Base-by-base conservation (phyloP, 2,797 vertebrate genomes). In the Erethizon dorsatum region DNA sequence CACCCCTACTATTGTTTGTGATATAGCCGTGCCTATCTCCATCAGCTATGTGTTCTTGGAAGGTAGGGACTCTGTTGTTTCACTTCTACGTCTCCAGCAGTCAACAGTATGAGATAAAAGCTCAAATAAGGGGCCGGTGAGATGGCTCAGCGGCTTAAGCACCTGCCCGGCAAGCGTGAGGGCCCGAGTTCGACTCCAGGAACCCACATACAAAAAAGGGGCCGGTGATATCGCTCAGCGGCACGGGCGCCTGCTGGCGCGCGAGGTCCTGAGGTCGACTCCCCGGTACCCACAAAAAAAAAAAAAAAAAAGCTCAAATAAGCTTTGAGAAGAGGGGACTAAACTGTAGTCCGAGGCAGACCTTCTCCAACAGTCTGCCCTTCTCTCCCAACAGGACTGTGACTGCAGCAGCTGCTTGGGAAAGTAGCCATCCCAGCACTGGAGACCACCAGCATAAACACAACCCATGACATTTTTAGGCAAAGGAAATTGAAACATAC, bases 401-500 rank as follows among this genome's bases (percentile, higher is more conserved):
- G 82, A 56, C 65, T 0, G 3, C 71, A 89, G 65, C 59, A 83
- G 45, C 28, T 59, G 17, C 31, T n/a, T 18, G 50, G 63, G 45
- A 78, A 75, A 85, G 65, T 26, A 65, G 65, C 54, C 54, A 52
- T 54, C 45, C 88, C 45, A 83, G 57, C 61, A 26, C 2, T 14
- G 59, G 79, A 78, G 79, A 90, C 92, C 95, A 96, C 94, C 92
- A 91, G 77, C 86, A 85, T 28, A 95, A 97, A 96, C 79, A 86
- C 65, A 94, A 67, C 31, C 75, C 52, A 33, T 75, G 94, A 79
- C 88, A 95, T 96, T 79, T 95, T 93, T 71, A 79, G 31, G 96
- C 91, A 90, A 91, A 97, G 90, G 93, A 97, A 98, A 96, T 45
- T 91, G 88, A 98, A 97, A 97, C 73, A 95, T 96, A 97, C 69